Conservation (phyloP, 2,888 invertebrate genomes). For the Eupithecia centaureata region DNA sequence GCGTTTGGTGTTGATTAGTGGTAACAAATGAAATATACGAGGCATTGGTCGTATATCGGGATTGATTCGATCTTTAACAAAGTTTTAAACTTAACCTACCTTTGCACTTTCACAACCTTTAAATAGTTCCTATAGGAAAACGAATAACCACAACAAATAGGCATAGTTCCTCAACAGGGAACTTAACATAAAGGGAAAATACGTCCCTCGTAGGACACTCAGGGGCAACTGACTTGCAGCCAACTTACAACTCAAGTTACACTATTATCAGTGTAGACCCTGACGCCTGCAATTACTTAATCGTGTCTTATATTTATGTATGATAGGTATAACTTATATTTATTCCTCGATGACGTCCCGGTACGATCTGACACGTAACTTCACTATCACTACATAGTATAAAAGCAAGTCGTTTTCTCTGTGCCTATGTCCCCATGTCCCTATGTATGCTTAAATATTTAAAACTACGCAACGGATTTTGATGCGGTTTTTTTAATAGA, state of each 20-base stretch:
- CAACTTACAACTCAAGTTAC: slow-evolving; percentile 14
- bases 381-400: too few species aligned
- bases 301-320: background rate
- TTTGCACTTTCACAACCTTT: slow-evolving; percentile 46
- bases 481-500: too few species aligned
- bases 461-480: too few species aligned
- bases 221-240: slow-evolving; percentile 30
- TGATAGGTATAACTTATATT: background rate
- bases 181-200: background rate
- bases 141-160: slow-evolving; percentile 40
- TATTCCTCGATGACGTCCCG: background rate
- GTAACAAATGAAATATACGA: too few species aligned
- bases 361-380: background rate
- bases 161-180: slow-evolving; percentile 32
- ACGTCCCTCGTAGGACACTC: slow-evolving; percentile 36
- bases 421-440: too few species aligned
- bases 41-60: background rate
- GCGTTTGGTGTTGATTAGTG: too few species aligned
- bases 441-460: too few species aligned
- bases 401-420: too few species aligned
- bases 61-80: background rate
- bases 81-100: slow-evolving; percentile 38
- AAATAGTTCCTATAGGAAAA: slow-evolving; percentile 39
- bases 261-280: slow-evolving; percentile 27
- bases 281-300: slow-evolving; percentile 15